Base-by-base conservation (phyloP, 2,888 invertebrate genomes). In the Sesamia inferens region DNA sequence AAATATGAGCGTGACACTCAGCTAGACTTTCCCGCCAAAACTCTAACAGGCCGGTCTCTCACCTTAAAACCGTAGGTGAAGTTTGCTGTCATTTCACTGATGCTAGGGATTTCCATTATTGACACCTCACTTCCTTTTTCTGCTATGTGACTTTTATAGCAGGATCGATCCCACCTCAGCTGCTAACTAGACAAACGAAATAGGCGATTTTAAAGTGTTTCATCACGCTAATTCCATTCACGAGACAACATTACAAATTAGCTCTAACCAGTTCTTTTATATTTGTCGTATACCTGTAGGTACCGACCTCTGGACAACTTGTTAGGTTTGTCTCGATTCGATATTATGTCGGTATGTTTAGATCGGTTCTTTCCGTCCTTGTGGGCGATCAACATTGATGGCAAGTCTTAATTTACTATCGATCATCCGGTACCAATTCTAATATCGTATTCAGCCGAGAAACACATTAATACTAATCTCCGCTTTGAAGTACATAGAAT, bases 221-320 rank as follows among this genome's bases (percentile, higher is more conserved):
- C 13, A 22, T 68, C 61, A 58, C 51, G 47, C 13, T 39, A 47
- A 54, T 55, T 42, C 42, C 19, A 70, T 64, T 71, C 59, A 67
- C 63, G 58, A 63, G 66, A 47, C 51, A 47, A 66, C 31, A 61
- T 59, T 48, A 76, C 19, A 58, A 70, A 81, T 77, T 57, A 13
- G 61, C 24, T 64, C 19, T 68, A 81, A 81, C 83, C 81, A 79
- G 83, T 74, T 74, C 13, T 72, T 61, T 63, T 63, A 66, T 55
- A 51, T 48, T 57, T 57, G 64, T 48, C 31, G 54, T 66, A 19
- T 54, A 51, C 14, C 48, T 64, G 8, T 54, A 24, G n/a, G 31
- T 66, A 44, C 22, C 19, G 61, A 51, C 57, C 59, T 68, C 57
- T 59, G 16, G 59, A 55, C 24, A 55, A 70, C 70, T 78, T 22